Percentiles rank a stretch among this genome's conserved stretches.
Evolutionary conservation across 2,888 invertebrate species (phyloP).

Genomic region (Sisyra terminalis): DNA sequence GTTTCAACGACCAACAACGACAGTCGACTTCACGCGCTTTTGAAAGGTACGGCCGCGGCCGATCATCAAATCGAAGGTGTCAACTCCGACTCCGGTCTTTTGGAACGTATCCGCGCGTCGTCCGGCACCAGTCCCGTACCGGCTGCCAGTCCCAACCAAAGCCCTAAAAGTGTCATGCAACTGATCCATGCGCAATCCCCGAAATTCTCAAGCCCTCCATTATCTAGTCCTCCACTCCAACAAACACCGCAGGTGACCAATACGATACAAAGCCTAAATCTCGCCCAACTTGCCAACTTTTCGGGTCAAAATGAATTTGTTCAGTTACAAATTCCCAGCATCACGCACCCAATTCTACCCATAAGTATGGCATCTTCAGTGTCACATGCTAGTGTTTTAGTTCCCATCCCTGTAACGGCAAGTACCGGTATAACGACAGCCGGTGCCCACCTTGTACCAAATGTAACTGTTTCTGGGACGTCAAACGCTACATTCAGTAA

Average conservation of each 20-base stretch:
- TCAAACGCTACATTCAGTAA: constrained; percentile 7
- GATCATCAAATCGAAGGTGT: constrained; percentile 38
- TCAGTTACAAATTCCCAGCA: constrained; percentile 65
- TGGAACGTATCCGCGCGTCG: constrained; percentile 33
- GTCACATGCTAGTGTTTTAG: constrained; percentile 30
- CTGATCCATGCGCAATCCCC: constrained; percentile 15
- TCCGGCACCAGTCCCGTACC: constrained; percentile 19
- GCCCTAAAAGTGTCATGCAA: constrained; percentile 13
- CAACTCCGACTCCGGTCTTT: constrained; percentile 29
- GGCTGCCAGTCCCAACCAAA: constrained; percentile 17
- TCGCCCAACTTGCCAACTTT: constrained; percentile 47
- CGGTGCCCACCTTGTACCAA: constrained; percentile 15
- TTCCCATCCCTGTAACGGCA: constrained; percentile 25
- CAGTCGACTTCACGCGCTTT: constrained; percentile 32
- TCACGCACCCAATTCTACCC: constrained; percentile 69
- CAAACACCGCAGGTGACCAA: constrained; percentile 16
- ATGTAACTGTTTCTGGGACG: constrained; percentile 1
- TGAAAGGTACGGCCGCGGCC: constrained; percentile 40
- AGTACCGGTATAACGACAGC: constrained; percentile 25
- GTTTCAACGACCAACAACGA: constrained; percentile 11
- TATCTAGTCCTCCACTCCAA: constrained; percentile 38
- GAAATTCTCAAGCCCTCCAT: constrained; percentile 32
- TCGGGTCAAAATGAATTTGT: constrained; percentile 47
- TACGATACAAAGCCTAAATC: constrained; percentile 53
- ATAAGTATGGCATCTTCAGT: constrained; percentile 51